Evolutionary conservation across 2,888 invertebrate species (phyloP), one percentile per base, ranked within the genome.

Genomic region (Hartigia nigra): DNA sequence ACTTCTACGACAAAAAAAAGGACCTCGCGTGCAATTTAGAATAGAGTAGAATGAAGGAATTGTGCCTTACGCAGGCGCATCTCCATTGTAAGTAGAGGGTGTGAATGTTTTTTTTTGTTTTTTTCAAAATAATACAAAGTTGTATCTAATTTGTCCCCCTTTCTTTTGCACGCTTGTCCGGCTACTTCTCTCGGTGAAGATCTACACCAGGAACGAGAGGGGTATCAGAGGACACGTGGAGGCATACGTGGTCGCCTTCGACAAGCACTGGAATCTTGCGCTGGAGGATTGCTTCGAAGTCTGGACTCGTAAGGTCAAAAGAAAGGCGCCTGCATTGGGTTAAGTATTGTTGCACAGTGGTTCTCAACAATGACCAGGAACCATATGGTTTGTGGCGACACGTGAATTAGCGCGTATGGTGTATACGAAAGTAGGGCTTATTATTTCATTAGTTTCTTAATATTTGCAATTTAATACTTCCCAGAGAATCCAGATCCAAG

Each of bases 251-350:
- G 94, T 95, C 31, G 97, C 97, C 3, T 99, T 97, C 91, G 99
- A 99, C 92, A 98, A 97, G 89, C 97, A 98, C 90, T 98, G 97
- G 96, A 99, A 99, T 92, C 91, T 99, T 86, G 95, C 96, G 9
- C 92, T 98, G 77, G 94, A 94, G 79, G 96, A 98, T 89, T 97
- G 97, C 3, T 93, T 95, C 37, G 98, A 98, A 92, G 92, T 95
- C 4, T 98, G 97, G 95, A 94, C 93, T 77, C 93, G 95, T 82
- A 94, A 94, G 87, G 92, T 92, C 74, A 92, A 92, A 75, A 93
- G 93, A 84, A 95, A 95, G 92, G 91, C 94, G 77, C 94, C 95
- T 3, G 93, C 94, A 11, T 92, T 94, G 80, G 94, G 95, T 95
- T 89, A 92, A 92, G 80, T 36, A 55, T 55, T 55, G 55, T 23